Base-by-base conservation (phyloP, 2,888 invertebrate species). In the Ceratothoa steindachneri region DNA sequence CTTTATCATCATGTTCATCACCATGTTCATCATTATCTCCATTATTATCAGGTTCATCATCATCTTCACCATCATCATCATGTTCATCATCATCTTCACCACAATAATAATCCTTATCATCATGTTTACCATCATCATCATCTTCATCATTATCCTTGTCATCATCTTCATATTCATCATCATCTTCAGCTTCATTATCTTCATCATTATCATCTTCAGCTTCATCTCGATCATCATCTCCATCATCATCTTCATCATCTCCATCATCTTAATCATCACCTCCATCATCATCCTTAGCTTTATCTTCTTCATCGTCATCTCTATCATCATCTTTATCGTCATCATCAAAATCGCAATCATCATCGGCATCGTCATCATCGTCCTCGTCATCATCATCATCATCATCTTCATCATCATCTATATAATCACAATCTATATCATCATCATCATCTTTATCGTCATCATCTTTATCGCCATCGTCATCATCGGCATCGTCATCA, bases 21-120 rank as follows among this genome's bases (percentile, higher is more conserved):
- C n/a, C n/a, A n/a, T n/a, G n/a, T n/a, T n/a, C n/a, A n/a, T n/a
- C n/a, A n/a, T n/a, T n/a, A n/a, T n/a, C n/a, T n/a, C n/a, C n/a
- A n/a, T n/a, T n/a, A n/a, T n/a, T n/a, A n/a, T n/a, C n/a, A n/a
- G 24, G 24, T 52, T 22, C n/a, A n/a, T n/a, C n/a, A n/a, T n/a
- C n/a, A n/a, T n/a, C 70, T 53, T 24, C 60, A 70, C 29, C 60
- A 7, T 70, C 69, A 69, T 27, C 71, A 66, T 24, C 66, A 71
- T 3, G 15, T 64, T 30, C 71, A 65, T 7, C 51, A 24, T 24
- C 41, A 71, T 9, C 71, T 30, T 1, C 31, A 71, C 27, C 65
- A 71, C 1, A 1, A 66, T 60, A 30, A 64, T 30, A 22, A 7
- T 9, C 31, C 9, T 41, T 41, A 68, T 68, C 68, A 68, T 68